Evolutionary conservation across 2,888 invertebrate genomes (phyloP).

Genomic region (Xestoiulus laeticollis): DNA sequence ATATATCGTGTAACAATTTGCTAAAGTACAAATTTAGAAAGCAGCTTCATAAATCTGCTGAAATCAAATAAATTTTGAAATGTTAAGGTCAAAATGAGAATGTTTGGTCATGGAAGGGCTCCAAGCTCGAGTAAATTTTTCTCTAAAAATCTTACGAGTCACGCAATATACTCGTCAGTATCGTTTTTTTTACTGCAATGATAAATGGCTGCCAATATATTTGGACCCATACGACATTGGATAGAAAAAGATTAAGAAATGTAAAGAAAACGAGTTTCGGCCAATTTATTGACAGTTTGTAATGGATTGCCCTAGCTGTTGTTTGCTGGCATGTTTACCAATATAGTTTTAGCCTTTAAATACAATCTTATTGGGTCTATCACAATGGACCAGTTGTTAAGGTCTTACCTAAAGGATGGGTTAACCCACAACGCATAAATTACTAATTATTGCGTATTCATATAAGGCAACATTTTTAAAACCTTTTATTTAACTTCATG

Average conservation of each 20-base stretch:
- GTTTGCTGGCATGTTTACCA: neutral
- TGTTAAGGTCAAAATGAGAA: neutral
- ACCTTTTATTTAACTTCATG: too few species aligned
- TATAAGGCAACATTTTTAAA: too few species aligned
- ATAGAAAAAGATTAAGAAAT: conserved; percentile 20
- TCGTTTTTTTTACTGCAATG: neutral
- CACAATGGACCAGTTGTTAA: neutral
- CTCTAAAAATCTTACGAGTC: neutral
- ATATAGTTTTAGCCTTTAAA: neutral
- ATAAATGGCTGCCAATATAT: neutral
- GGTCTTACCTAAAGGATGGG: neutral
- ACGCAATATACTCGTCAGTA: neutral
- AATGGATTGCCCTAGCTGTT: conserved; percentile 2
- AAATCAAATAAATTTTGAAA: neutral
- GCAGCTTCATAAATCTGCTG: neutral
- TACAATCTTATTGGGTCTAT: neutral
- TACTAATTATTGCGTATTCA: too few species aligned
- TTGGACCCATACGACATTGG: neutral
- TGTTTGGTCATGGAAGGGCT: neutral
- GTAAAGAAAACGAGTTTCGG: neutral
- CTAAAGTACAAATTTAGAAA: neutral
- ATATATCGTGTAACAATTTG: neutral
- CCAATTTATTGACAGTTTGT: conserved; percentile 24
- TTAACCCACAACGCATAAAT: too few species aligned
- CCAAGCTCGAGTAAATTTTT: neutral